Base-by-base conservation (phyloP, 2,888 invertebrate species). In the Meta bourneti region DNA sequence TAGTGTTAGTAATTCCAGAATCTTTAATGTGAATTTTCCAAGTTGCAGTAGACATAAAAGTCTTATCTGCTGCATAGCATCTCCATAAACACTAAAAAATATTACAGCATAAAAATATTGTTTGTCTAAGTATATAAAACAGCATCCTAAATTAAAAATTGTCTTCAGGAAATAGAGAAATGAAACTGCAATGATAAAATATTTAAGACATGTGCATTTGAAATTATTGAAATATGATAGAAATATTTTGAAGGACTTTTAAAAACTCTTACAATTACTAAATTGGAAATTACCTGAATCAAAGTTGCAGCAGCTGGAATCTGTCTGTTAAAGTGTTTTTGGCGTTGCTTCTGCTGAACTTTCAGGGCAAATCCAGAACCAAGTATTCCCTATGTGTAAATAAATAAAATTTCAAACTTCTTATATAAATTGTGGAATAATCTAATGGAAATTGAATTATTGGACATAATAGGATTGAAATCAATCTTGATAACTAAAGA, bases 31-130 rank as follows among this genome's bases (percentile, higher is more conserved):
- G 98, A 94, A 98, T 97, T 95, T 98, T 98, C 98, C 98, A 98
- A 19, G 98, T 98, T 94, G 98, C 98, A 78, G 97, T 95, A 94
- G 98, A 98, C 95, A 97, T 96, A 92, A 98, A 98, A 95, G 98
- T 97, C 94, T 98, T 98, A 95, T 98, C 98, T 16, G 98, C 98
- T n/a, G 98, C 98, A 95, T 98, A 98, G 95, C 98, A 98, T 93
- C 98, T 96, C 98, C 98, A 98, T 93, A 98, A 96, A 91, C 98
- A 97, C 95, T 98, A 98, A 34, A 93, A 90, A 70, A 70, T 49
- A 34, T 54, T n/a, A n/a, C 34, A 34, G 51, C 81, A 11, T 49
- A 8, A 75, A 20, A 75, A 49, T 20, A 71, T 19, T 71, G n/a
- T 19, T n/a, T n/a, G 8, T n/a, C 19, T 9, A 13, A 16, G 8